phyloP scores from a whole-genome alignment of 2,797 vertebrate genomes.

The Cichlasoma orientale region DNA sequence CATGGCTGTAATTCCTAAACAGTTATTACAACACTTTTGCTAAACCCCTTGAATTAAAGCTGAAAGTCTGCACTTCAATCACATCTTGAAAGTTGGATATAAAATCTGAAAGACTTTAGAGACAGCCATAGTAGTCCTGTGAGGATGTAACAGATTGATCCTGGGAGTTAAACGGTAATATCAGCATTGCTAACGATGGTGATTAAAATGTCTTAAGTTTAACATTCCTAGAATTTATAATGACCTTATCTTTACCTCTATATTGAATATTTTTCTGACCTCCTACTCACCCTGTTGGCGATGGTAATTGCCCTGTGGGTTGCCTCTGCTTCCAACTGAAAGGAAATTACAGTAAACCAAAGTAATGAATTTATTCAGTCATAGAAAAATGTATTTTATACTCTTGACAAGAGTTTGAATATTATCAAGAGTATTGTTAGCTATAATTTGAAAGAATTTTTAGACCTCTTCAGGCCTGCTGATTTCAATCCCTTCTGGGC shows the following conservation, averaged over 20 bases:
- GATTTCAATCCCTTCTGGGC: constrained; percentile 96
- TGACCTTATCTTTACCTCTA: not conserved
- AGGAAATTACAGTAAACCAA: constrained; percentile 7
- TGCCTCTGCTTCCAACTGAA: constrained; percentile 94
- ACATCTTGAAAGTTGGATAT: not conserved
- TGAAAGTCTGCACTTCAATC: not conserved
- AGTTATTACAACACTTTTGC: not conserved
- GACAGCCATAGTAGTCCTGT: too few species aligned
- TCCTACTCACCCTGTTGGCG: constrained; percentile 89
- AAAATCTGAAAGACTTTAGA: not conserved
- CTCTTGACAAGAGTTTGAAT: not conserved
- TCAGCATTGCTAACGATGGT: too few species aligned
- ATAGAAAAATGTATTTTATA: not conserved
- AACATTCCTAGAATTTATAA: not conserved
- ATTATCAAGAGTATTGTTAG: not conserved
- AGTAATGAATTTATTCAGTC: not conserved
- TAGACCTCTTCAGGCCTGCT: constrained; percentile 95
- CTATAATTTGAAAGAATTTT: not conserved
- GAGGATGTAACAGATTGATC: too few species aligned
- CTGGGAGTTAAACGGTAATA: too few species aligned
- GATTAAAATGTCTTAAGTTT: too few species aligned
- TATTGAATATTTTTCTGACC: not conserved
- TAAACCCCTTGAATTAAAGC: not conserved
- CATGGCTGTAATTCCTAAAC: not conserved
- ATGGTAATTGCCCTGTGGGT: constrained; percentile 94